Percentiles rank a stretch among this genome's conserved stretches.
phyloP scores from a whole-genome alignment of 2,888 invertebrate species.

The Tetheella fluctuosa region DNA sequence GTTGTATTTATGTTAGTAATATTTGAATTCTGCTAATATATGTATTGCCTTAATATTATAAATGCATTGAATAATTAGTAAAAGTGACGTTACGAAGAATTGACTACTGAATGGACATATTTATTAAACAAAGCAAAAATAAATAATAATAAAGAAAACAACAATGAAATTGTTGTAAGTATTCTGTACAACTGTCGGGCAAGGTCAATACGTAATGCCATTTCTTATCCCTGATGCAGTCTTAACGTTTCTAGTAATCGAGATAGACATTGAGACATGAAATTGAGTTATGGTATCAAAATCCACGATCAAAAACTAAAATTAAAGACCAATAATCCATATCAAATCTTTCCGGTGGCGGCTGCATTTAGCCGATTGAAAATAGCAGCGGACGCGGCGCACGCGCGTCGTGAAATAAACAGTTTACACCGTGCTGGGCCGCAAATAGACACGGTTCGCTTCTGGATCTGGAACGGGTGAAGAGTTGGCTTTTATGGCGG shows the following conservation, averaged over 20 bases:
- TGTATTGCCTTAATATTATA: neutral
- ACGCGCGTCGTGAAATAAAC: constrained; percentile 62
- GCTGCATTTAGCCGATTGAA: constrained; percentile 69
- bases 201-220: neutral
- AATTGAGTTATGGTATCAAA: neutral
- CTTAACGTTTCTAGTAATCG: too few relatives aligned
- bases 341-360: constrained; percentile 66
- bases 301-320: constrained; percentile 32
- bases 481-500: constrained; percentile 64
- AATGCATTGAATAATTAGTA: neutral
- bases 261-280: too few relatives aligned
- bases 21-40: neutral
- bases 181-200: neutral
- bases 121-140: too few relatives aligned
- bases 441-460: constrained; percentile 63
- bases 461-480: constrained; percentile 68
- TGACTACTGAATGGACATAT: neutral
- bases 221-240: neutral
- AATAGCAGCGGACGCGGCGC: constrained; percentile 67
- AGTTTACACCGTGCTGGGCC: constrained; percentile 47
- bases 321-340: constrained; percentile 43
- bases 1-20: constrained; percentile 1
- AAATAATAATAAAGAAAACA: too few relatives aligned
- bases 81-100: neutral
- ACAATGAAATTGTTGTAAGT: too few relatives aligned